Evolutionary conservation across 2,888 invertebrate genomes (phyloP).

Genomic region (Eledona agricola): DNA sequence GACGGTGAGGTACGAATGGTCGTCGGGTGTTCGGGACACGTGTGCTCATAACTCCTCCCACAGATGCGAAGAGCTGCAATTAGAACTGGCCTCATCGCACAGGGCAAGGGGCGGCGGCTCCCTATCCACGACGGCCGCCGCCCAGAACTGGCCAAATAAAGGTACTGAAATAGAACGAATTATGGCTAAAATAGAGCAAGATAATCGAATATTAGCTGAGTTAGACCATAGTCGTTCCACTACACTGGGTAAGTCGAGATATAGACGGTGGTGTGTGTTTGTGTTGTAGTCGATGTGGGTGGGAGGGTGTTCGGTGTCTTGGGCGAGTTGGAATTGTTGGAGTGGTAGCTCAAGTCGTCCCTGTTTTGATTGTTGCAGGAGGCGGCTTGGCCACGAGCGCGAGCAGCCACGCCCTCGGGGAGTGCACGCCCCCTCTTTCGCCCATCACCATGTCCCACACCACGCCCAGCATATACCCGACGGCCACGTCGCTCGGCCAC

Average conservation of each 20-base stretch:
- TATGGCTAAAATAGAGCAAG: slow-evolving; percentile 95
- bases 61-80: slow-evolving; percentile 85
- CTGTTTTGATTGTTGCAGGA: slow-evolving; percentile 49
- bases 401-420: slow-evolving; percentile 75
- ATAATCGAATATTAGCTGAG: slow-evolving; percentile 88
- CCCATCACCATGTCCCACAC: slow-evolving; percentile 63
- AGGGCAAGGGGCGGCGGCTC: slow-evolving; percentile 51
- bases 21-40: not conserved
- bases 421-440: slow-evolving; percentile 68
- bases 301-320: not conserved
- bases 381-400: slow-evolving; percentile 73
- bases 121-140: slow-evolving; percentile 58
- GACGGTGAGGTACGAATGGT: slow-evolving; percentile 56
- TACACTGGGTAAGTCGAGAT: slow-evolving; percentile 67
- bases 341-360: too few species aligned
- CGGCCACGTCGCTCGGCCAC: slow-evolving; percentile 65
- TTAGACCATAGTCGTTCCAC: slow-evolving; percentile 84
- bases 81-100: slow-evolving; percentile 76
- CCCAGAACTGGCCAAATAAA: slow-evolving; percentile 62
- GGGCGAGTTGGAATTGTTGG: too few species aligned
- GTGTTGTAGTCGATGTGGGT: slow-evolving; percentile 1
- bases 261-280: slow-evolving; percentile 12
- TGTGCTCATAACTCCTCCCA: slow-evolving; percentile 3
- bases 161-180: slow-evolving; percentile 87
- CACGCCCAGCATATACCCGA: slow-evolving; percentile 65